These are phyloP conservation scores for Leptopilina clavipes DNA, from an alignment of 1,140 invertebrate genomes.

Conservation along the genomic window DNA sequence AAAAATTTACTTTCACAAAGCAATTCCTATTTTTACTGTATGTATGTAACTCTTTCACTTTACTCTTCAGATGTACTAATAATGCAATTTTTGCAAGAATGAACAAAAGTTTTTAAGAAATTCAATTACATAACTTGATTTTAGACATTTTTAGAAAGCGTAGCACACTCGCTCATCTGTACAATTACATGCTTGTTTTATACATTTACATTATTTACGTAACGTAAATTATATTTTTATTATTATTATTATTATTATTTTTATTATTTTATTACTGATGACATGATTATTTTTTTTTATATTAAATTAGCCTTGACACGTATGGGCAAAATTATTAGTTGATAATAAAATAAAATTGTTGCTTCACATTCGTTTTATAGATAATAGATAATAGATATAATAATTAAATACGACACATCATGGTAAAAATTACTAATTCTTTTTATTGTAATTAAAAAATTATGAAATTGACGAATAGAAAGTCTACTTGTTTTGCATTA, in stretches of 20 bases:
- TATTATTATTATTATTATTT: background rate
- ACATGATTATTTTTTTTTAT: background rate
- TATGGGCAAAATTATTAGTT: background rate
- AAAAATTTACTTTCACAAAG: background rate
- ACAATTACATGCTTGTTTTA: constrained; percentile 15
- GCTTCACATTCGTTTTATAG: background rate
- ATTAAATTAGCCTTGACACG: background rate
- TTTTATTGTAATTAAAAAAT: background rate
- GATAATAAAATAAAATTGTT: background rate
- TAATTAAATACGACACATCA: background rate
- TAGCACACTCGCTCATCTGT: constrained; percentile 9
- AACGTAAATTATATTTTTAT: background rate
- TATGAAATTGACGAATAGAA: constrained; percentile 1
- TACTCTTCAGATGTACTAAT: background rate
- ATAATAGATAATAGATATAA: background rate
- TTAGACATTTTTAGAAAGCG: constrained; percentile 19
- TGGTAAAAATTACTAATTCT: background rate
- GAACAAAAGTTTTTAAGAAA: constrained; percentile 18
- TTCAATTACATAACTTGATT: constrained; percentile 8
- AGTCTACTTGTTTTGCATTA: background rate
- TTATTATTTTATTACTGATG: background rate
- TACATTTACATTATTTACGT: constrained; percentile 13
- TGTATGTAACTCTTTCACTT: background rate
- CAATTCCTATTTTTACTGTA: background rate
- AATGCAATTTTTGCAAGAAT: constrained; percentile 14